Base-by-base conservation (phyloP, 2,888 invertebrate genomes). In the Lymantria monacha region DNA sequence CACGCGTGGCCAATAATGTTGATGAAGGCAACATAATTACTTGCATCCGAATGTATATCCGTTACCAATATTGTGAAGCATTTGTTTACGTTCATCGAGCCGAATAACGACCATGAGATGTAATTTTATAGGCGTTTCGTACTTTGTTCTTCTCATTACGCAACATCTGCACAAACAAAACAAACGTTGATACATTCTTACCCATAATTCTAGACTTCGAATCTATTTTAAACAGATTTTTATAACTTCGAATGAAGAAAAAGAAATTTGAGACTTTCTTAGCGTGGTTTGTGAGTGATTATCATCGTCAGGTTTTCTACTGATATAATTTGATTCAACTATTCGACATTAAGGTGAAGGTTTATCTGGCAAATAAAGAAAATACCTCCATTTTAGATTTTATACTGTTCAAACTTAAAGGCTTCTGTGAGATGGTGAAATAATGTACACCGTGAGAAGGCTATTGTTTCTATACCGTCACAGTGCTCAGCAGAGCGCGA, bases 381-480 rank as follows among this genome's bases (percentile, higher is more conserved):
- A 22, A 22, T 22, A 22, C 2, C 22, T 22, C 22, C 22, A 22
- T 22, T 22, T 22, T 22, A 22, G 22, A 22, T 46, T 33, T 33
- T 38, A 14, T 14, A 8, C 52, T 65, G 61, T 61, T 59, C 58
- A 51, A 62, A 63, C 52, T 49, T 8, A 1, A 14, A 30, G n/a
- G n/a, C n/a, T 30, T 59, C 48, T 42, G 53, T 51, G 55, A 68
- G 66, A 72, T 79, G 68, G 69, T 69, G 78, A 76, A 83, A 79
- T 62, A 75, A 64, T 66, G 63, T 61, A 63, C 70, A 70, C 70
- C 74, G 79, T 82, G 79, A 81, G 83, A 79, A 79, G 77, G 72
- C 75, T 71, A 80, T 85, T 85, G 83, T 85, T 78, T 76, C 66
- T 72, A 70, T 76, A 77, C 79, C 79, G 78, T 75, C 79, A 70